Base-by-base conservation (phyloP, 1,140 invertebrate genomes). In the Bombus breviceps region DNA sequence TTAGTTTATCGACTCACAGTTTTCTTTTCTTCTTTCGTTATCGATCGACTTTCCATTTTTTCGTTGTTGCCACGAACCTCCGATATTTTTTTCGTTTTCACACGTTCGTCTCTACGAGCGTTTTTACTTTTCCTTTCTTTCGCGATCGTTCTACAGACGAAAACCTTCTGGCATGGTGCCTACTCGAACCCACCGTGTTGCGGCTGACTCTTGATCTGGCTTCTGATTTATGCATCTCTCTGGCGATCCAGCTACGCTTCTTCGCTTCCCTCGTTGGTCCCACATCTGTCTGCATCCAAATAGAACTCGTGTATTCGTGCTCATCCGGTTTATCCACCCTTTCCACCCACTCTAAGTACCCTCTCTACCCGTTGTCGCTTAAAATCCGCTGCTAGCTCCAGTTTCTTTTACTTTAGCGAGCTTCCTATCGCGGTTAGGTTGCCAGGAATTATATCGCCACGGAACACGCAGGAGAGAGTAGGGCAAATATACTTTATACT, bases 121-220 rank as follows among this genome's bases (percentile, higher is more conserved):
- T 28, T 15, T 41, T 41, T 47, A 53, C 62, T 78, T 28, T 32
- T 8, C n/a, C 32, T 64, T 37, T 39, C 72, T 47, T 6, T 39
- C 79, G 34, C 43, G 37, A 53, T 41, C 39, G 15, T 78, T 39
- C 62, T 34, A 6, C 34, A 41, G n/a, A 64, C 41, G 80, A 76
- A 74, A 76, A 37, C 62, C 59, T 34, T 32, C 64, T 69, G 81
- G 81, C 81, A 83, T 83, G 81, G 22, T 34, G 74, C 81, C 81
- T 53, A 68, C 43, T n/a, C 62, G 34, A 64, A 64, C 25, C 71
- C 74, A 32, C 41, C 59, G 37, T 53, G 62, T 78, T 83, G 81
- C 74, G 81, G 81, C 81, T 83, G 81, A 83, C 18, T 78, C 81
- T 83, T 83, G 81, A 78, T 83, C 81, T 83, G 81, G 81, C 81